Percentiles rank a stretch among this genome's conserved stretches.
phyloP scores from a whole-genome alignment of 2,797 vertebrate genomes.

The Syngnathus acus region DNA sequence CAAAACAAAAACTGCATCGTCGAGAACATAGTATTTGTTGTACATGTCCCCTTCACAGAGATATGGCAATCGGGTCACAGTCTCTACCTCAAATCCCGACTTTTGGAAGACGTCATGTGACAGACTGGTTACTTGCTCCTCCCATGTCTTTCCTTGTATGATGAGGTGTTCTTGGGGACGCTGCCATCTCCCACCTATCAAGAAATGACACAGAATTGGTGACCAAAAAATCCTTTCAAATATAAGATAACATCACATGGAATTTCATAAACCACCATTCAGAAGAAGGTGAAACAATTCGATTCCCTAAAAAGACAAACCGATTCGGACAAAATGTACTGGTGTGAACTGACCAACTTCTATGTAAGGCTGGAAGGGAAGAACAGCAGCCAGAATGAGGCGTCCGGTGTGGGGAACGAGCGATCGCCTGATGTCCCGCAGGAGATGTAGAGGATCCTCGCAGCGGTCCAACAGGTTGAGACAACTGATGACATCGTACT shows the following conservation, averaged over 20 bases:
- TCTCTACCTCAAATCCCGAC: conserved; percentile 85
- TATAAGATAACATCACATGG: too few species aligned
- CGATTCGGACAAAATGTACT: neutral
- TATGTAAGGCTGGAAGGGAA: conserved; percentile 95
- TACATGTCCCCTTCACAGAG: conserved; percentile 97
- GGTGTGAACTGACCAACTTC: conserved; percentile 81
- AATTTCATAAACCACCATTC: neutral
- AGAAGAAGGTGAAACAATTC: neutral
- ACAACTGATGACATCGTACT: conserved; percentile 95
- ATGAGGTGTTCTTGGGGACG: conserved; percentile 83
- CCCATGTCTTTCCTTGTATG: conserved; percentile 87
- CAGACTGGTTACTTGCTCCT: conserved; percentile 89
- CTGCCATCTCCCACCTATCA: conserved; percentile 89
- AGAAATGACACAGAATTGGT: neutral
- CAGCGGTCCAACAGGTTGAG: conserved; percentile 95
- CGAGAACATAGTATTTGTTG: conserved; percentile 91
- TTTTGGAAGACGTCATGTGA: conserved; percentile 76
- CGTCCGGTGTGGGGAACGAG: conserved; percentile 85
- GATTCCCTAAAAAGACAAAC: neutral
- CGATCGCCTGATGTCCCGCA: conserved; percentile 80
- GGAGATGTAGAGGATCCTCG: conserved; percentile 83
- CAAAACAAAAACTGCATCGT: conserved; percentile 92
- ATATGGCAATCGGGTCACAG: conserved; percentile 91
- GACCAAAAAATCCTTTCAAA: too few species aligned
- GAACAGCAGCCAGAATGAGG: conserved; percentile 84